Percentiles rank a stretch among this genome's conserved stretches.
Conservation (phyloP, 1,140 invertebrate species). For the Meloidogyne hapla region DNA sequence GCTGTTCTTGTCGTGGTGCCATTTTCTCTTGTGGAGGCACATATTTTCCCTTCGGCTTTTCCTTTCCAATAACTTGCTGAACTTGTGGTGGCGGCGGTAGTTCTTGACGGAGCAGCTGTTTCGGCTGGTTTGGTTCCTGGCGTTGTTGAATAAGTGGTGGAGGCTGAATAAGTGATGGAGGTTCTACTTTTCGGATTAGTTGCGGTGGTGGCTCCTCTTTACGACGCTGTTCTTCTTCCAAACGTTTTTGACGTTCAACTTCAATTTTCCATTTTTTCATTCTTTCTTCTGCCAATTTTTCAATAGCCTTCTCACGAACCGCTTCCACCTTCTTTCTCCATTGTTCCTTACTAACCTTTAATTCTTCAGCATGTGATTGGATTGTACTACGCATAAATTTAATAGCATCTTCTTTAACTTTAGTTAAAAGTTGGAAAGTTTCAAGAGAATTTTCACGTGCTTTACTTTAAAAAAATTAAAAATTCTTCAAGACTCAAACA, state of each 20-base stretch:
- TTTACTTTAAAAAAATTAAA: conserved; percentile 45
- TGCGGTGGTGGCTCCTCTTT: conserved; percentile 4
- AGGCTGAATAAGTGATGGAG: neutral
- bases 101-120: too few relatives aligned
- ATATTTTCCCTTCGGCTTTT: too few relatives aligned
- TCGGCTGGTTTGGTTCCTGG: too few relatives aligned
- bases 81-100: too few relatives aligned
- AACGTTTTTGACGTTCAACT: conserved; percentile 45
- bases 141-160: neutral
- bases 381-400: conserved; percentile 52
- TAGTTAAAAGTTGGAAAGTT: conserved; percentile 45
- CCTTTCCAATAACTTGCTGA: too few relatives aligned
- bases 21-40: neutral
- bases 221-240: conserved; percentile 51
- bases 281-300: conserved; percentile 7
- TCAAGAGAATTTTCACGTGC: conserved; percentile 48
- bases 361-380: conserved; percentile 43
- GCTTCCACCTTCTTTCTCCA: conserved; percentile 34
- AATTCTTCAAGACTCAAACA: neutral
- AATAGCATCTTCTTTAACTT: conserved; percentile 44
- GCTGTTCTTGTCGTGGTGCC: neutral
- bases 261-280: conserved; percentile 19
- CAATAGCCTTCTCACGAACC: conserved; percentile 32
- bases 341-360: conserved; percentile 36
- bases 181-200: neutral